Base-by-base conservation (phyloP, 2,113 vertebrate genomes). In the Mesocricetus auratus region DNA sequence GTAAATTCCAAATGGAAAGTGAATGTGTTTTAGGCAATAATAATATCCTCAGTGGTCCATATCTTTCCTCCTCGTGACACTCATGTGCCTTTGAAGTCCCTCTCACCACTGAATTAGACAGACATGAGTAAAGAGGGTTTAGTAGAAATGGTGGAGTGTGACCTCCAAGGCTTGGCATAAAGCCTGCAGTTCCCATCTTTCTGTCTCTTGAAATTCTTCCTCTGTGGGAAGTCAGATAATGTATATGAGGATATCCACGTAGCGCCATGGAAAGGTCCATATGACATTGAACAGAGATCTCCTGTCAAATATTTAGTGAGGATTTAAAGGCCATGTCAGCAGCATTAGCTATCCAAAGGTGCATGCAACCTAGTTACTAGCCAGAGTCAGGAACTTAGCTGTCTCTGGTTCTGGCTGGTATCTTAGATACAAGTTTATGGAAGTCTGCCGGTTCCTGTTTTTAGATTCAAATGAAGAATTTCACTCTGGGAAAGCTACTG, bases 41-140 rank as follows among this genome's bases (percentile, higher is more conserved):
- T 50, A 5, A 7, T 22, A 22, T 26, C 33, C 60, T 58, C 3
- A 3, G 0, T 3, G 42, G 29, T 21, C 36, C 1, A 4, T 9
- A 12, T 56, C 15, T 82, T 86, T 0, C 11, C 13, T 83, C 22
- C 11, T 78, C n/a, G 39, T 13, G 7, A 13, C 60, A 31, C 36
- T 50, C n/a, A 2, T 13, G 39, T 66, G 36, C 50, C 13, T 36
- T 26, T 24, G 10, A 15, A n/a, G 5, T 77, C 2, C 47, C 5
- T 45, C 24, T 78, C 36, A 22, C 29, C 36, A 73, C 0, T 74
- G 36, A 83, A 69, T 62, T 24, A 68, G 60, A 62, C 4, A 26
- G 60, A 39, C 3, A 79, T 31, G 7, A 78, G 1, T 58, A 97
- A 93, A 45, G 13, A 68, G 24, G 22, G 45, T 73, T 81, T 86